Percentiles rank a stretch among this genome's conserved stretches.
These are phyloP conservation scores for Portevinia maculata DNA, from an alignment of 2,888 invertebrate genomes.

Conservation along the genomic window DNA sequence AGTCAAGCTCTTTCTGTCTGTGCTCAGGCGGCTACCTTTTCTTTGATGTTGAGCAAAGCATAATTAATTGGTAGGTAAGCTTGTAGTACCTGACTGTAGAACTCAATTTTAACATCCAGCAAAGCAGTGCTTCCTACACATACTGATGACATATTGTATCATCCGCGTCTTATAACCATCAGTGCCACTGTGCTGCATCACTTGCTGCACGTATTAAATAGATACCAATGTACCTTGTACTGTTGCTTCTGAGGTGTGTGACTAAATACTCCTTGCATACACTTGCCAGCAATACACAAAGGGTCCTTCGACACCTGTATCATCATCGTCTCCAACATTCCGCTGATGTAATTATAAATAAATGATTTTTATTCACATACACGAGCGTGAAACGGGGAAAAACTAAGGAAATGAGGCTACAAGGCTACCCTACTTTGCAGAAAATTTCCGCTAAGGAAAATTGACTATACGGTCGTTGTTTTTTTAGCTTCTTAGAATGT, in stretches of 20 bases:
- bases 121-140: conserved; percentile 28
- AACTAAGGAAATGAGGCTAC: conserved; percentile 53
- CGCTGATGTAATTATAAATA: conserved; percentile 72
- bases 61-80: conserved; percentile 74
- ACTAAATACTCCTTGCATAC: conserved; percentile 72
- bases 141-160: conserved; percentile 26
- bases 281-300: conserved; percentile 64
- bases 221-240: conserved; percentile 33
- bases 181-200: conserved; percentile 14
- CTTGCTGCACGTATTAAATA: background rate
- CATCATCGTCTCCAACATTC: conserved; percentile 57
- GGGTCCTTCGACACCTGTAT: conserved; percentile 73
- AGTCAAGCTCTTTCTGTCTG: conserved; percentile 69
- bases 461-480: background rate
- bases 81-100: conserved; percentile 62
- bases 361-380: conserved; percentile 71
- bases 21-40: conserved; percentile 64
- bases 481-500: background rate
- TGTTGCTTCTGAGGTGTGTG: conserved; percentile 74
- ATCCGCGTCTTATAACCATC: conserved; percentile 55
- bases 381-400: conserved; percentile 49
- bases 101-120: conserved; percentile 55
- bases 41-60: conserved; percentile 74
- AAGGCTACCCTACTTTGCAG: conserved; percentile 55
- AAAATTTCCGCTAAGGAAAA: conserved; percentile 7